phyloP scores from a whole-genome alignment of 2,888 invertebrate genomes.

The Branchinecta sandiegonensis region DNA sequence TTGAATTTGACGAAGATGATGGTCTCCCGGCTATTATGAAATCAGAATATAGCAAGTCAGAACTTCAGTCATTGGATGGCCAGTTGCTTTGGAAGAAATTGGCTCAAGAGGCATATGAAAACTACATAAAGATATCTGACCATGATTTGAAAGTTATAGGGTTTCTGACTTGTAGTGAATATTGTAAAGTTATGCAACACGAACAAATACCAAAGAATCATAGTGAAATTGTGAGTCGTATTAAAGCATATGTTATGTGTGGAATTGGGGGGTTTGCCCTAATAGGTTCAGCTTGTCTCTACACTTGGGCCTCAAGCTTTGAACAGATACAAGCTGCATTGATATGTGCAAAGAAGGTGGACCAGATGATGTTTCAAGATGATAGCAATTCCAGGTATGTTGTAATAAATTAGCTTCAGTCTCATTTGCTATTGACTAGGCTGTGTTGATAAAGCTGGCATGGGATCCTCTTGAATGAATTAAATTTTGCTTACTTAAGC shows the following conservation, averaged over 20 bases:
- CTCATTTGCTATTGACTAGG: no score
- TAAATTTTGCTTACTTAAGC: no score
- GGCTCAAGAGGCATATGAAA: no score
- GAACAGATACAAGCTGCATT: conserved; percentile 51
- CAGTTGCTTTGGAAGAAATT: no score
- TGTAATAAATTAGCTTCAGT: no score
- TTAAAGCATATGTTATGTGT: conserved; percentile 62
- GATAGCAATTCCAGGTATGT: conserved; percentile 67
- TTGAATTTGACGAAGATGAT: no score
- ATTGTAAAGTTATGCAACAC: conserved; percentile 37
- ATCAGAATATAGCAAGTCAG: no score
- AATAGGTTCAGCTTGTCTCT: conserved; percentile 75
- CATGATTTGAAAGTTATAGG: conserved; percentile 63
- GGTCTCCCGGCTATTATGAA: no score
- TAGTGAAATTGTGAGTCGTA: conserved; percentile 50
- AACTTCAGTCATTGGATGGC: no score
- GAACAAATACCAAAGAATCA: conserved; percentile 34
- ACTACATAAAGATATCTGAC: no score
- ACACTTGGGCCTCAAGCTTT: conserved; percentile 68
- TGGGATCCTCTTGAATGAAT: no score
- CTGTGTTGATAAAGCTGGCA: no score
- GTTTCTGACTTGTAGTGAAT: conserved; percentile 73
- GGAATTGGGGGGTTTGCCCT: conserved; percentile 83
- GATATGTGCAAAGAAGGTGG: conserved; percentile 47
- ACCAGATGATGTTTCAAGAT: conserved; percentile 58